Conservation (phyloP, 1,140 invertebrate species). For the Hylaeus volcanicus region DNA sequence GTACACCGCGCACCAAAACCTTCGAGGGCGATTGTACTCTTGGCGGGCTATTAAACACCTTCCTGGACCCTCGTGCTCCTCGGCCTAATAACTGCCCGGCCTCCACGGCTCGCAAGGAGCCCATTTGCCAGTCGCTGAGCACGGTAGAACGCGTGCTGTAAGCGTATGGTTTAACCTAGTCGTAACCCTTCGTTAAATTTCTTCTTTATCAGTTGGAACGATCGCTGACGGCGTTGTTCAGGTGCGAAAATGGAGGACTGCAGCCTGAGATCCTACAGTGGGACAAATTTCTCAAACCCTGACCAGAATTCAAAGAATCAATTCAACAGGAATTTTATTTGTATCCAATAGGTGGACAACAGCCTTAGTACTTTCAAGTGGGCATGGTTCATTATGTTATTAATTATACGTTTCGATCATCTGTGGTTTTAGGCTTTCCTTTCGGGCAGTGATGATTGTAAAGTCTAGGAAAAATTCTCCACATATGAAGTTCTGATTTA, state of each 20-base stretch:
- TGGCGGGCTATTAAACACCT: conserved; percentile 78
- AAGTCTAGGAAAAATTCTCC: no score
- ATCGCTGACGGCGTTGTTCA: conserved; percentile 29
- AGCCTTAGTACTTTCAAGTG: no score
- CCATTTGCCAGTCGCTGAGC: conserved; percentile 31
- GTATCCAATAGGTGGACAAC: no score
- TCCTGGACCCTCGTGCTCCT: conserved; percentile 69
- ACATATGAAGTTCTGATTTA: no score
- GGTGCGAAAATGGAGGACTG: conserved; percentile 1
- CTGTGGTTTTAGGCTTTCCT: no score
- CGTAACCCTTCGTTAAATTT: conserved; percentile 76
- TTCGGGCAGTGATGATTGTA: no score
- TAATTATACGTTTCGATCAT: no score
- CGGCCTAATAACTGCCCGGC: conserved; percentile 71
- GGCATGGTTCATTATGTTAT: no score
- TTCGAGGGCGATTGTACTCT: conserved; percentile 72
- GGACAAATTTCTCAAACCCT: no score
- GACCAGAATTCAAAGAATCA: no score
- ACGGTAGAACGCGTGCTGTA: conserved; percentile 42
- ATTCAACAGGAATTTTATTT: no score
- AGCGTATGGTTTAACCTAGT: conserved; percentile 69
- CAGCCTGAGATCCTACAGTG: neutral
- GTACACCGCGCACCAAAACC: conserved; percentile 59
- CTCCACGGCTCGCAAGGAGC: conserved; percentile 46
- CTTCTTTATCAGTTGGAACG: conserved; percentile 69